These are phyloP conservation scores for Datnioides undecimradiatus DNA, from an alignment of 2,113 vertebrate genomes.

Conservation along the genomic window DNA sequence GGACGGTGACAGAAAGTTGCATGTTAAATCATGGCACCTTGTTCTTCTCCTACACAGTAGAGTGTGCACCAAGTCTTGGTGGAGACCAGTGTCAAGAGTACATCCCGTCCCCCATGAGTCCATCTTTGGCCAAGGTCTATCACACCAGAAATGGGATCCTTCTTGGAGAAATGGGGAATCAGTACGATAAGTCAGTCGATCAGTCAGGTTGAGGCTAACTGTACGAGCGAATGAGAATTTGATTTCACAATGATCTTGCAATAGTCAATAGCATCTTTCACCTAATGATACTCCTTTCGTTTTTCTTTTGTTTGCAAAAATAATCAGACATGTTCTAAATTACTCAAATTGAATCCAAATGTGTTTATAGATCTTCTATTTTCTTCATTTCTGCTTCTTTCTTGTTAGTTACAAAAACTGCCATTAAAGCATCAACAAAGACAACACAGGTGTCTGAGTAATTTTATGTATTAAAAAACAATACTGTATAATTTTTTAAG, in stretches of 20 bases:
- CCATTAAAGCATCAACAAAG: slow-evolving; percentile 59
- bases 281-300: background rate
- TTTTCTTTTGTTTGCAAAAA: background rate
- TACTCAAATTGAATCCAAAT: background rate
- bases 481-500: background rate
- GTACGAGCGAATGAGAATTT: background rate
- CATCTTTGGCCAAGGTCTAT: slow-evolving; percentile 56
- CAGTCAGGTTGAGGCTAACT: background rate
- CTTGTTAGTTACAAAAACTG: background rate
- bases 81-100: slow-evolving; percentile 79
- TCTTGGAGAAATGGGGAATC: slow-evolving; percentile 2
- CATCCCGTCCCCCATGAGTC: slow-evolving; percentile 59
- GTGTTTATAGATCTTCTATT: background rate
- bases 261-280: background rate
- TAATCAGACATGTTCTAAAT: background rate
- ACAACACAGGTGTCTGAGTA: slow-evolving; percentile 11
- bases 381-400: background rate
- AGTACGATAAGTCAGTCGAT: background rate
- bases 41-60: slow-evolving; percentile 62
- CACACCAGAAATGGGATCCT: slow-evolving; percentile 71
- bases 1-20: slow-evolving; percentile 44
- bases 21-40: slow-evolving; percentile 72
- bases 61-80: slow-evolving; percentile 76
- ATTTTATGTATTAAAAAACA: background rate
- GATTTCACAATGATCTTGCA: background rate